phyloP scores from a whole-genome alignment of 1,140 invertebrate genomes.

The Temnothorax nylanderi region DNA sequence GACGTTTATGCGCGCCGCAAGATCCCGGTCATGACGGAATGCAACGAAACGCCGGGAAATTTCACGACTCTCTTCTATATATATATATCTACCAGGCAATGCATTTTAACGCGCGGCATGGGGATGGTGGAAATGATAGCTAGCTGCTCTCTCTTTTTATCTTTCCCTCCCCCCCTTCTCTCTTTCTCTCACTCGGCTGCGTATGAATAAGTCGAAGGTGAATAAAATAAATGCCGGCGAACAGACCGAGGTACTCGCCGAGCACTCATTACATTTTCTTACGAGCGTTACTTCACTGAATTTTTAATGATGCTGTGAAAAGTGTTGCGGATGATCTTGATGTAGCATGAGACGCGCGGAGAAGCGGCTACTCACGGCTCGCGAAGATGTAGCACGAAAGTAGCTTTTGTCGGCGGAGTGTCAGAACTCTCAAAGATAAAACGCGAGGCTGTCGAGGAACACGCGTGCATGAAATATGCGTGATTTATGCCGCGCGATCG shows the following conservation, averaged over 20 bases:
- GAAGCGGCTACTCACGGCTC: not conserved
- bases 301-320: conserved; percentile 48
- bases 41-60: conserved; percentile 28
- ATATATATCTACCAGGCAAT: not conserved
- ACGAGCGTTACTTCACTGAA: conserved; percentile 48
- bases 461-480: not conserved
- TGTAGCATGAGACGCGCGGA: not conserved
- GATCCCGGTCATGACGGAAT: not conserved
- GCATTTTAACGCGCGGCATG: conserved; percentile 18
- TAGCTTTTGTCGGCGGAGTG: not conserved
- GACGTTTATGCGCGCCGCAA: not conserved
- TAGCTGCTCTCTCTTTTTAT: not conserved
- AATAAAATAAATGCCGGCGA: conserved; percentile 24
- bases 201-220: conserved; percentile 31
- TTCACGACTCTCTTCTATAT: not conserved
- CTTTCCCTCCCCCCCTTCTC: not conserved
- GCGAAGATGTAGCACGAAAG: not conserved
- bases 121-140: not conserved
- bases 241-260: not conserved
- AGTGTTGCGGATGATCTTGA: conserved; percentile 45
- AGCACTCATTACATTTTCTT: conserved; percentile 44
- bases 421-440: not conserved
- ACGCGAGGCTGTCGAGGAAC: not conserved
- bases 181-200: not conserved
- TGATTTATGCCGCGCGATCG: conserved; percentile 27